A percentile compares a stretch with the other conserved stretches of the same genome.
phyloP scores from a whole-genome alignment of 2,113 vertebrate genomes.

The Nycticryphes semicollaris region DNA sequence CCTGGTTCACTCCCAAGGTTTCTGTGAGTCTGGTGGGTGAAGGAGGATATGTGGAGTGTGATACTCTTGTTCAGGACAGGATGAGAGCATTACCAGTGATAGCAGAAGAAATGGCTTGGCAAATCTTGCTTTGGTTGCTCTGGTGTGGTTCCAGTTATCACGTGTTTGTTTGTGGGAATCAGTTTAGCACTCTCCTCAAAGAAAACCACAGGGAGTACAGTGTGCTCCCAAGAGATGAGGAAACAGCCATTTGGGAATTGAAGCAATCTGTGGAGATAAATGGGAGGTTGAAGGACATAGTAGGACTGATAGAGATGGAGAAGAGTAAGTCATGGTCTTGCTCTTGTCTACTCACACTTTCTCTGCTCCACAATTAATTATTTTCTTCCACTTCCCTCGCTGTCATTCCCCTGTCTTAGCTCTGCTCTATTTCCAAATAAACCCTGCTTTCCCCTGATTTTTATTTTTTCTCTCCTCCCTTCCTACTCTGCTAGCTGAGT shows the following conservation, averaged over 20 bases:
- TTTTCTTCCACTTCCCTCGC: not conserved
- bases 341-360: not conserved
- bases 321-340: not conserved
- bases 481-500: not conserved
- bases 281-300: not conserved
- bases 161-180: slow-evolving; percentile 29
- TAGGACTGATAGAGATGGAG: not conserved
- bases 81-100: not conserved
- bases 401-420: not conserved
- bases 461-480: not conserved
- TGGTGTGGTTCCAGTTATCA: slow-evolving; percentile 31
- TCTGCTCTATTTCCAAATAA: not conserved
- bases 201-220: not conserved
- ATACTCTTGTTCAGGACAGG: not conserved
- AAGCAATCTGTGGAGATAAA: not conserved
- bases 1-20: not conserved
- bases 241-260: not conserved
- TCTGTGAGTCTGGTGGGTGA: not conserved
- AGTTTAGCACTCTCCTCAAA: not conserved
- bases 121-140: not conserved
- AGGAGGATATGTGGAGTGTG: not conserved
- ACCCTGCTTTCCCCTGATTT: not conserved
- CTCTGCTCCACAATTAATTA: not conserved
- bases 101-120: not conserved
- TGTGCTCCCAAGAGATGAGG: not conserved